These are phyloP conservation scores for Folsomia manolachei DNA, from an alignment of 2,888 invertebrate species.

Conservation along the genomic window DNA sequence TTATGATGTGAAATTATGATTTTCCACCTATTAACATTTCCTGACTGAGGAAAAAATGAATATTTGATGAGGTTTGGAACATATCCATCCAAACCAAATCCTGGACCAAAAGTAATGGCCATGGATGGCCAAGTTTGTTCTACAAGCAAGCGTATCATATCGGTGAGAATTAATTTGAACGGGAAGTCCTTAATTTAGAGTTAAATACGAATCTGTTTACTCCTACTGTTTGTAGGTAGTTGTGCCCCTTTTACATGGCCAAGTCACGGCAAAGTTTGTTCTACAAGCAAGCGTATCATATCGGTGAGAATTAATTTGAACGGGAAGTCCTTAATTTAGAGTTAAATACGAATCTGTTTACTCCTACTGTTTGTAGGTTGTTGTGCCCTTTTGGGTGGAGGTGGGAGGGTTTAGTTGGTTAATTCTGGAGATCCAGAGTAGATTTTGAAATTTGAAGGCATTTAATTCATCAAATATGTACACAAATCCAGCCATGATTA, in stretches of 20 bases:
- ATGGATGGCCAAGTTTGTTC: neutral
- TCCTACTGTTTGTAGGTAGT: no score
- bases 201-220: neutral
- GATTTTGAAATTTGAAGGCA: neutral
- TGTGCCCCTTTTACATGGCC: neutral
- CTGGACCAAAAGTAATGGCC: neutral
- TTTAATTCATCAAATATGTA: conserved; percentile 17
- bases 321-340: conserved; percentile 7
- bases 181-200: conserved; percentile 8
- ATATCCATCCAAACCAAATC: neutral
- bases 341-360: neutral
- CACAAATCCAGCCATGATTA: conserved; percentile 35
- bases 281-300: no score
- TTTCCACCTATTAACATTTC: conserved; percentile 41
- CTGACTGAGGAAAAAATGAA: conserved; percentile 16
- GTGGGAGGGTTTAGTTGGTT: no score
- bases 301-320: conserved; percentile 10
- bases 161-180: conserved; percentile 8
- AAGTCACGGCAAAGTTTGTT: neutral
- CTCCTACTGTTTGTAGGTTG: no score
- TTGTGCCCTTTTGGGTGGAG: neutral
- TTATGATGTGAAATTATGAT: conserved; percentile 33
- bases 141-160: no score
- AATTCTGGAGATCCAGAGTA: neutral
- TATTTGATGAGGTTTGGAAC: conserved; percentile 4